Base-by-base conservation (phyloP, 1,140 invertebrate species). In the Arion vulgaris region DNA sequence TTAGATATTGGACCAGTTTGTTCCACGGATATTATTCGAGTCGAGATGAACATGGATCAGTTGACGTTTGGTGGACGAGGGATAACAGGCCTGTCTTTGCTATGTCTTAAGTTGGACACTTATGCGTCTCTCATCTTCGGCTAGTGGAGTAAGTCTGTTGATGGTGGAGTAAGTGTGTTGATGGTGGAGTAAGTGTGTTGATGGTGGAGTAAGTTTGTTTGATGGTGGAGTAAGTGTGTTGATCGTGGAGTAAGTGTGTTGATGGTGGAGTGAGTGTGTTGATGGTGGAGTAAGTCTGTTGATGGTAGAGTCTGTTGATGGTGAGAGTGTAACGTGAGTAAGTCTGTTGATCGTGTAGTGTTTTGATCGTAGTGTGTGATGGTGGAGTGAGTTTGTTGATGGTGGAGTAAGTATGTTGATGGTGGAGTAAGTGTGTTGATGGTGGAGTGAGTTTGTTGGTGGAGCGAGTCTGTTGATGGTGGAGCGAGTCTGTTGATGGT, bases 101-200 rank as follows among this genome's bases (percentile, higher is more conserved):
- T 81, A 13, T 34, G 75, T 38, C 75, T 86, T 1, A 86, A 86
- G 69, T 79, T 84, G 78, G 78, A 83, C 69, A 74, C 68, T 32
- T 83, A 86, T 34, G 82, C 80, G 51, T 53, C 81, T 72, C 57
- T 86, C 38, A 83, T 84, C 53, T 83, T 77, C 34, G 15, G 28
- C 36, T 82, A 71, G 72, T 32, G 66, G 36, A 38, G 45, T 72
- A 38, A 51, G 36, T 34, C 45, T 57, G 15, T 19, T 45, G 5
- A 5, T 45, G 5, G 5, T 45, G 41, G 41, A 5, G 15, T 45
- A 45, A 45, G 41, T 45, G 5, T 45, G 41, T 15, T 45, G 5
- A 45, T 45, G 15, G 41, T 45, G 5, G 41, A 45, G 15, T 45
- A 5, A 45, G 5, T 45, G 5, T 15, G 15, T 7, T 45, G 41